These are phyloP conservation scores for Cairina moschata DNA, from an alignment of 2,113 vertebrate species.

Conservation along the genomic window DNA sequence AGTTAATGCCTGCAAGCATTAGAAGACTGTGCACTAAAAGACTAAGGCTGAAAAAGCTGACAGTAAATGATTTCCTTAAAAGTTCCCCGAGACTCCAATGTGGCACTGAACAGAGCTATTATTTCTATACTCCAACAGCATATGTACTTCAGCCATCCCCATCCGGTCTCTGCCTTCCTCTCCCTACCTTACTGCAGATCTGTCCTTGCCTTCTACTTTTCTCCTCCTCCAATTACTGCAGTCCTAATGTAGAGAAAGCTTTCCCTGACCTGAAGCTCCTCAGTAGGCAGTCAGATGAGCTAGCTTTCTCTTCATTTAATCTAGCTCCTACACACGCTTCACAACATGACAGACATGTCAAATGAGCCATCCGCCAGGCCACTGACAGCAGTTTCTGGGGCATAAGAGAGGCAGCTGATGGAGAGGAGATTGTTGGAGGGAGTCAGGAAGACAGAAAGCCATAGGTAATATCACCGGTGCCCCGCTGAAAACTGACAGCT, in stretches of 20 bases:
- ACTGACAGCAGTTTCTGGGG: slow-evolving; percentile 23
- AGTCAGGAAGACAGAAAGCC: slow-evolving; percentile 23
- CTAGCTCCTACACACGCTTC: not conserved
- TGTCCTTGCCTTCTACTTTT: not conserved
- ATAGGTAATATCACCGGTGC: slow-evolving; percentile 4
- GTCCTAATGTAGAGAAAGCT: not conserved
- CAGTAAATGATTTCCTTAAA: not conserved
- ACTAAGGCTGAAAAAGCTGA: not conserved
- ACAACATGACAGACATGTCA: slow-evolving; percentile 31
- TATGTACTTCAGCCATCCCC: not conserved
- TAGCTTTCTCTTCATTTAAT: slow-evolving; percentile 26
- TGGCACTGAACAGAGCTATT: not conserved
- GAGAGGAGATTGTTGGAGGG: slow-evolving; percentile 21
- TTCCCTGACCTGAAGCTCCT: slow-evolving; percentile 6
- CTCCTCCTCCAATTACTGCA: slow-evolving; percentile 32
- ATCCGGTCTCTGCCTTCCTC: not conserved
- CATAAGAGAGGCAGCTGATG: slow-evolving; percentile 19
- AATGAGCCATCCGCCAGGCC: slow-evolving; percentile 14
- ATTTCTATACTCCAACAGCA: not conserved
- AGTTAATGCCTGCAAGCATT: not conserved
- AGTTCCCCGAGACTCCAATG: not conserved
- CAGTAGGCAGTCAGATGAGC: slow-evolving; percentile 1
- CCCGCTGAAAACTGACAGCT: slow-evolving; percentile 47
- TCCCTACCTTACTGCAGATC: not conserved
- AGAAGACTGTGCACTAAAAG: not conserved